Evolutionary conservation across 2,888 invertebrate species (phyloP), one percentile per base, ranked within the genome.

Genomic region (Danaus chrysippus): DNA sequence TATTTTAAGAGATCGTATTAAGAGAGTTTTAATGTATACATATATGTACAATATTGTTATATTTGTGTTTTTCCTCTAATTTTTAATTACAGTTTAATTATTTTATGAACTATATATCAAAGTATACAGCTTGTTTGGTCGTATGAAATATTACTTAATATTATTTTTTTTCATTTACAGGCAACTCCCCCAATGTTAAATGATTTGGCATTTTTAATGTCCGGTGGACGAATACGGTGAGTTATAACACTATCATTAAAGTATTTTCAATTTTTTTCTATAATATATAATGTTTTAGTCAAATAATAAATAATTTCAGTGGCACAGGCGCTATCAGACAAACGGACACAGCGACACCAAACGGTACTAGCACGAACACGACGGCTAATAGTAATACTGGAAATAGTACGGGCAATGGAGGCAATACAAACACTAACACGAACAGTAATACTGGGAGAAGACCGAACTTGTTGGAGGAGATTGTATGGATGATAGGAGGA

Each of bases 141-240:
- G 23, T 34, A 34, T 34, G 8, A 34, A 49, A 49, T 49, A 11
- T 15, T 3, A 49, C 15, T 53, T 15, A 43, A 54, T 43, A 55
- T 41, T 61, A 55, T 53, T 11, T 49, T 42, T 49, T 58, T 62
- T 68, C 60, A 67, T 69, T 82, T 84, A 58, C 84, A 88, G 87
- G 80, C 79, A 59, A 71, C 79, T 56, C 83, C 84, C 56, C 84
- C 85, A 55, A 77, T 87, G 78, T 75, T 88, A 63, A 87, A 87
- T 71, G 91, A 91, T 69, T 72, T 91, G 69, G 87, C 90, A 62
- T 86, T 91, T 71, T 75, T 91, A 49, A 86, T 91, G 89, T 82
- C 89, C 0, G 87, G 87, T 43, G 84, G 83, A 12, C 74, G 85
- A 61, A 54, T 83, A 68, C 81, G 86, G 88, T 89, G 70, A 81